Evolutionary conservation across 2,888 invertebrate genomes (phyloP).

Genomic region (Drosophila setosimentum): DNA sequence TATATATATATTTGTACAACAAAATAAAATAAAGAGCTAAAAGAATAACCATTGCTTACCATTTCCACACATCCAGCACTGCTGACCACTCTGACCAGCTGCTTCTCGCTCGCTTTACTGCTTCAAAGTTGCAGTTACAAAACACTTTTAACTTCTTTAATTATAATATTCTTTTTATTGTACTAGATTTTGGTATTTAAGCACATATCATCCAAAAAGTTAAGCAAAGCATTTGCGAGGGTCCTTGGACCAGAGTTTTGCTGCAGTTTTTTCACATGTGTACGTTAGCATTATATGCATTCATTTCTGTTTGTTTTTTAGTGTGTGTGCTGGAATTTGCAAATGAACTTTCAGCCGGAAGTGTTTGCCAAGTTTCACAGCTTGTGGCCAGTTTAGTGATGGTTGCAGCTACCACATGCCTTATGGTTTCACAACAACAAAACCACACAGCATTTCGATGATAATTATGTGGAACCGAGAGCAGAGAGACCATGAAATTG

Average conservation of each 20-base stretch:
- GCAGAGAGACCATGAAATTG: background rate
- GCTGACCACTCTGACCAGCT: no score
- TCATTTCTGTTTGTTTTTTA: background rate
- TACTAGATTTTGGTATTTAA: background rate
- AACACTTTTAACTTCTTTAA: slow-evolving; percentile 1
- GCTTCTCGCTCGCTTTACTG: background rate
- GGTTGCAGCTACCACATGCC: slow-evolving; percentile 10
- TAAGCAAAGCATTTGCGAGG: background rate
- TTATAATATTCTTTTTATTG: background rate
- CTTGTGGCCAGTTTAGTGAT: slow-evolving; percentile 39
- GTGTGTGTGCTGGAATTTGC: slow-evolving; percentile 37
- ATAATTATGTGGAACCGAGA: no score
- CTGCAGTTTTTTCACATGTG: background rate
- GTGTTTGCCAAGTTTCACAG: slow-evolving; percentile 15
- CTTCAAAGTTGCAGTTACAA: background rate
- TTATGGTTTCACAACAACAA: background rate
- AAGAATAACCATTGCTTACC: background rate
- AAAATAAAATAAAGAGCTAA: background rate
- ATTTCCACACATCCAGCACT: background rate
- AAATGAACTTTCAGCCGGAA: slow-evolving; percentile 55
- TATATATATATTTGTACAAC: background rate
- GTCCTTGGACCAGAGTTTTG: background rate
- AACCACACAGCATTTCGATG: background rate
- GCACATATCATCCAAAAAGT: background rate
- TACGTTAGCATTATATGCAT: background rate